Conservation (phyloP, 2,113 vertebrate species). For the Nannospalax galili region DNA sequence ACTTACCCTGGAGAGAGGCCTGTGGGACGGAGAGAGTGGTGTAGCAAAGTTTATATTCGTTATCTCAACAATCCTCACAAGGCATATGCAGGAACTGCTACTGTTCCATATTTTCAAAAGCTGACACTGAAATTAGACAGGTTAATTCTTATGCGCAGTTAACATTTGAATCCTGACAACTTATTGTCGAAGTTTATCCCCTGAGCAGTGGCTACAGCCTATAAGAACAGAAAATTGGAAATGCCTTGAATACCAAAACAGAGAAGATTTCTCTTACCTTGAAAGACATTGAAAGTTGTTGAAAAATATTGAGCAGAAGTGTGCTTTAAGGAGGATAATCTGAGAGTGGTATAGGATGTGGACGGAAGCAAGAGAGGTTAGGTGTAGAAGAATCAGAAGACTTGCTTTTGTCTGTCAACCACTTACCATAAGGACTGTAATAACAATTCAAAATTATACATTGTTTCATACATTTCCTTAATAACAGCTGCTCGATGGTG, state of each 20-base stretch:
- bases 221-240: neutral
- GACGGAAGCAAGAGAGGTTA: neutral
- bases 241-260: neutral
- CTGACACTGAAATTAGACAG: neutral
- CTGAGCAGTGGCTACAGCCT: neutral
- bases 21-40: too few species aligned
- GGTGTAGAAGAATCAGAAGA: neutral
- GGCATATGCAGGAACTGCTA: neutral
- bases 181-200: neutral
- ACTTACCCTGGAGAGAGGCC: too few species aligned
- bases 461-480: slow-evolving; percentile 54
- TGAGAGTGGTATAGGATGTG: neutral
- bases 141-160: neutral
- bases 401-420: neutral
- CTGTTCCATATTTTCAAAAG: neutral
- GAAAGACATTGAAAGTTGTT: neutral
- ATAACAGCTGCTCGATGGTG: slow-evolving; percentile 30
- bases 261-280: slow-evolving; percentile 4
- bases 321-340: neutral
- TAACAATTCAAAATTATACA: slow-evolving; percentile 3
- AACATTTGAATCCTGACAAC: neutral
- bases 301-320: neutral
- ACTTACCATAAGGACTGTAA: neutral
- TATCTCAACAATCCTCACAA: neutral
- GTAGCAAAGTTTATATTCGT: neutral